Evolutionary conservation across 2,888 invertebrate genomes (phyloP), one percentile per base, ranked within the genome.

Genomic region (Troides oblongomaculatus): DNA sequence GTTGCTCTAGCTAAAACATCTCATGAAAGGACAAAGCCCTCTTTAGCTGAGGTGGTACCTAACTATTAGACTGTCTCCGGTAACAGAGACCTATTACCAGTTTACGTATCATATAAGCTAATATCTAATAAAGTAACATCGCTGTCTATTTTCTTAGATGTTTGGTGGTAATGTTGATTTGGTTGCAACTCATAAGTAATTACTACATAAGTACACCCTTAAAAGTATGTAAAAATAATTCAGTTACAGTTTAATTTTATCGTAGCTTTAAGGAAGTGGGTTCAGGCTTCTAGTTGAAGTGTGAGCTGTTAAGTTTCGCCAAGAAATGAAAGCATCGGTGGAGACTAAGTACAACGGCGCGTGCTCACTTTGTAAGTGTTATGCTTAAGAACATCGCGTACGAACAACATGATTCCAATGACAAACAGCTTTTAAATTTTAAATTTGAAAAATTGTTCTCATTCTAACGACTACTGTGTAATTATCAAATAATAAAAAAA

Each of bases 261-360:
- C n/a, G n/a, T n/a, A 53, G 53, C 6, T 53, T 53, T 8, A 1
- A 7, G 53, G n/a, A n/a, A 53, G 3, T 53, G 5, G n/a, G 53
- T n/a, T 53, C 53, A n/a, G 4, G 18, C n/a, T 7, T 53, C n/a
- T 65, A 65, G n/a, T 50, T 60, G 43, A 66, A 66, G 18, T n/a
- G 10, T 60, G 36, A 39, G 36, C 18, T 60, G 60, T 36, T 43
- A 23, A 62, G 23, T 62, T 43, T 43, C 61, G 0, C n/a, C 39
- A 36, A 62, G 12, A 62, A 62, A 62, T 62, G 61, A 62, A 39
- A 36, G 12, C 43, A n/a, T 12, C 39, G 21, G 61, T 39, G 10
- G 23, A 43, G 14, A 62, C 21, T 62, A 43, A 62, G 61, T 43
- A n/a, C 14, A n/a, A 18, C 10, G 43, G 61, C 60, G 39, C 61